Conservation (phyloP, 2,113 vertebrate genomes). For the Oriolus oriolus region DNA sequence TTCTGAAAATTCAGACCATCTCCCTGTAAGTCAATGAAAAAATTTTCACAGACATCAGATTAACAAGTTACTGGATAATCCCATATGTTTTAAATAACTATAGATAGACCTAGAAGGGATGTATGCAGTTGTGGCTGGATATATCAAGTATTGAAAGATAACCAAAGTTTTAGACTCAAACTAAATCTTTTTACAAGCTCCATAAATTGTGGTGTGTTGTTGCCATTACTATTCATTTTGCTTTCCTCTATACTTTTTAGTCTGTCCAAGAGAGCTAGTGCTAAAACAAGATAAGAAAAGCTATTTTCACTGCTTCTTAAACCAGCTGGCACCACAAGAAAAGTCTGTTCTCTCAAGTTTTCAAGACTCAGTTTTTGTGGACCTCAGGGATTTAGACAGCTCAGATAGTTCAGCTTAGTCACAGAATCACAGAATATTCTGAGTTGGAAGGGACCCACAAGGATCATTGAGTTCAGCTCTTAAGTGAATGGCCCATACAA, state of each 20-base stretch:
- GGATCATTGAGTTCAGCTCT: accelerated
- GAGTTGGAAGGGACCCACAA: neutral
- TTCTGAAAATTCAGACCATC: neutral
- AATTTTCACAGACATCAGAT: neutral
- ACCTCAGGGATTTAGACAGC: neutral
- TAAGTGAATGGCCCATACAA: neutral
- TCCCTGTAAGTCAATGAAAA: neutral
- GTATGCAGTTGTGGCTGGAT: neutral
- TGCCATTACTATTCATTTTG: neutral
- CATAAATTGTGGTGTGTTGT: neutral
- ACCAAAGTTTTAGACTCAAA: neutral
- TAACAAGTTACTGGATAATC: neutral
- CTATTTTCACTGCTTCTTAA: neutral
- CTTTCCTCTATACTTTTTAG: neutral
- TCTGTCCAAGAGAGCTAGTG: neutral
- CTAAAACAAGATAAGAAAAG: neutral
- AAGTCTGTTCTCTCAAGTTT: neutral
- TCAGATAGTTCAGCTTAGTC: neutral
- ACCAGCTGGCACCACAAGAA: neutral
- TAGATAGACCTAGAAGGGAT: neutral
- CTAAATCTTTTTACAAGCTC: neutral
- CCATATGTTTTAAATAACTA: neutral
- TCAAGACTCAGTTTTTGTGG: neutral
- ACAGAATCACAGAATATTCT: neutral
- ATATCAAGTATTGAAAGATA: neutral